Evolutionary conservation across 1,140 invertebrate genomes (phyloP).

Genomic region (Aphelinus certus): DNA sequence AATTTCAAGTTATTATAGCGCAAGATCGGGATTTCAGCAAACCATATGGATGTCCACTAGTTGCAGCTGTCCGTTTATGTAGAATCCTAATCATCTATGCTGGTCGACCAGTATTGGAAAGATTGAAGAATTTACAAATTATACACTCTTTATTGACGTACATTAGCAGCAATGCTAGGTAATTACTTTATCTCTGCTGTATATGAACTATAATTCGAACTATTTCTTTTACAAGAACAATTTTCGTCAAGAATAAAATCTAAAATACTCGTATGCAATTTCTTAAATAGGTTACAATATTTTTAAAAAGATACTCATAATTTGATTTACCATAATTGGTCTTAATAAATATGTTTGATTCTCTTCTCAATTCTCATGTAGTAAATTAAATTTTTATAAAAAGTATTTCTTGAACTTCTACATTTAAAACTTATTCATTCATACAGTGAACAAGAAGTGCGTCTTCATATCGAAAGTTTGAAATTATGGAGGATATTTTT

Average conservation of each 20-base stretch:
- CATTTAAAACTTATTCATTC: too few relatives aligned
- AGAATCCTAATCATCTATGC: constrained; percentile 56
- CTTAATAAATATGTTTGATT: too few relatives aligned
- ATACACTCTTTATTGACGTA: constrained; percentile 56
- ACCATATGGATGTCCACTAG: constrained; percentile 52
- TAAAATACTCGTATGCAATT: too few relatives aligned
- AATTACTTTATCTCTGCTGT: constrained; percentile 13
- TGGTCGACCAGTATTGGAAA: constrained; percentile 50
- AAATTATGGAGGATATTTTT: constrained; percentile 59
- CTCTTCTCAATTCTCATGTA: too few relatives aligned
- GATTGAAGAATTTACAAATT: constrained; percentile 52
- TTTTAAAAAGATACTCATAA: constrained; percentile 15
- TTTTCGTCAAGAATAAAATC: too few relatives aligned
- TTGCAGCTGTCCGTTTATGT: constrained; percentile 55
- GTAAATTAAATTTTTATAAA: not conserved
- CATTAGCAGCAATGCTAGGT: constrained; percentile 51
- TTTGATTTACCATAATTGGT: not conserved
- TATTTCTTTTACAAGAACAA: too few relatives aligned
- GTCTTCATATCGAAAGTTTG: constrained; percentile 57
- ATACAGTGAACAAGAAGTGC: constrained; percentile 15
- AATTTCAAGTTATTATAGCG: constrained; percentile 30
- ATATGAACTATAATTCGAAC: too few relatives aligned
- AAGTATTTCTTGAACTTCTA: not conserved
- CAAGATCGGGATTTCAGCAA: constrained; percentile 43
- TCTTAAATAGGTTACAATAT: too few relatives aligned